phyloP scores from a whole-genome alignment of 2,113 vertebrate species.

The Opisthocomus hoazin region DNA sequence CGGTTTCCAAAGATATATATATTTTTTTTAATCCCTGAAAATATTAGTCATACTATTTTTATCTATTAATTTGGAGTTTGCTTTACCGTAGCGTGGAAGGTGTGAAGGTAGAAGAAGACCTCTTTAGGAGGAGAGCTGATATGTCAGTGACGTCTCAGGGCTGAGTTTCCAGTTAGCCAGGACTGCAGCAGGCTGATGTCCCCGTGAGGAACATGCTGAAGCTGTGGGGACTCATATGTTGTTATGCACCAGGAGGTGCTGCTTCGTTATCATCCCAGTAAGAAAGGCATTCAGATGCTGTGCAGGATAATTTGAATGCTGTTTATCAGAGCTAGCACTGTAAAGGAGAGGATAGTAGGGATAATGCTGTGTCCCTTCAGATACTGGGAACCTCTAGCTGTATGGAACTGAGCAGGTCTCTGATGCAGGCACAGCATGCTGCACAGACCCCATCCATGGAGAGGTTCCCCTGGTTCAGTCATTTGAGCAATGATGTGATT shows the following conservation, averaged over 20 bases:
- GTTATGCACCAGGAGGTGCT: neutral
- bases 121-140: neutral
- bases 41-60: neutral
- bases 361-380: neutral
- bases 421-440: rapidly evolving
- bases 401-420: rapidly evolving
- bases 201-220: neutral
- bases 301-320: neutral
- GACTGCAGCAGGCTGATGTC: neutral
- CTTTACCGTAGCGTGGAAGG: neutral
- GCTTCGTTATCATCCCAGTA: neutral
- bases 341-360: neutral
- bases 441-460: neutral
- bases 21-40: neutral
- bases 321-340: neutral
- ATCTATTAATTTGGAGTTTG: neutral
- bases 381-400: neutral
- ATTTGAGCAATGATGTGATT: neutral
- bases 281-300: neutral
- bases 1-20: neutral
- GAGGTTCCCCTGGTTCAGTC: neutral
- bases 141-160: neutral
- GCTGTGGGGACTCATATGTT: neutral
- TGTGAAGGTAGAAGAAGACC: neutral
- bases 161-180: neutral